Evolutionary conservation across 1,140 invertebrate genomes (phyloP).

Genomic region (Drosophila athabasca): DNA sequence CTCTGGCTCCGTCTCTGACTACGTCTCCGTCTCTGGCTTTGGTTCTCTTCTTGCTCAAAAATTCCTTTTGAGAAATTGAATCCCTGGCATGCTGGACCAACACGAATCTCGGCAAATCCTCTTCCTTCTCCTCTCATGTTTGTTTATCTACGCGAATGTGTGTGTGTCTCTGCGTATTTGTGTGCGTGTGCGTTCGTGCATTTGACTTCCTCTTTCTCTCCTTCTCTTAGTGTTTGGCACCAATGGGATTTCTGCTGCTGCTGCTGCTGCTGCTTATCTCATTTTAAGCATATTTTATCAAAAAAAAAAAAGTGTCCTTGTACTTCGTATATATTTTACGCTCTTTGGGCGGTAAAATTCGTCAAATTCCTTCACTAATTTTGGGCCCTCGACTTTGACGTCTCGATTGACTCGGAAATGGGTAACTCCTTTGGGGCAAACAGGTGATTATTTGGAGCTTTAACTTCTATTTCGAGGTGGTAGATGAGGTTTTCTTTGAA

Average conservation of each 20-base stretch:
- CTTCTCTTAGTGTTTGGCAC: conserved; percentile 32
- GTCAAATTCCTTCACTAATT: conserved; percentile 41
- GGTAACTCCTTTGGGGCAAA: too few relatives aligned
- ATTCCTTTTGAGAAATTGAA: conserved; percentile 79
- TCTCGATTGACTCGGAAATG: conserved; percentile 64
- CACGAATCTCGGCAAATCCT: conserved; percentile 23
- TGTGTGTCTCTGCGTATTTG: conserved; percentile 8
- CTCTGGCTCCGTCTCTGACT: too few relatives aligned
- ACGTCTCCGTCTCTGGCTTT: neutral
- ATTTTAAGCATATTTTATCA: conserved; percentile 81
- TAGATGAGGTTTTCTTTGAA: conserved; percentile 31
- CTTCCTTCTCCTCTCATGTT: conserved; percentile 39
- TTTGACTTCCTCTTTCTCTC: conserved; percentile 37
- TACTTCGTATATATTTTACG: conserved; percentile 45
- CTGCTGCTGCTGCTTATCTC: conserved; percentile 66
- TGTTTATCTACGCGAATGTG: conserved; percentile 50
- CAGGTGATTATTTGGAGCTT: too few relatives aligned
- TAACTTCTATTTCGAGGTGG: too few relatives aligned
- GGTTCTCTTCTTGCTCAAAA: conserved; percentile 52
- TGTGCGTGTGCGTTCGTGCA: conserved; percentile 36
- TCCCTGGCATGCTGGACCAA: conserved; percentile 56
- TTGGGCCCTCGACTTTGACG: conserved; percentile 35
- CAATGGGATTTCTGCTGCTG: conserved; percentile 68
- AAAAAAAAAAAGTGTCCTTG: conserved; percentile 31
- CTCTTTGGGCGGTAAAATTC: conserved; percentile 27